Evolutionary conservation across 2,797 vertebrate species (phyloP), one percentile per base, ranked within the genome.

Genomic region (Acrocephalus scirpaceus): DNA sequence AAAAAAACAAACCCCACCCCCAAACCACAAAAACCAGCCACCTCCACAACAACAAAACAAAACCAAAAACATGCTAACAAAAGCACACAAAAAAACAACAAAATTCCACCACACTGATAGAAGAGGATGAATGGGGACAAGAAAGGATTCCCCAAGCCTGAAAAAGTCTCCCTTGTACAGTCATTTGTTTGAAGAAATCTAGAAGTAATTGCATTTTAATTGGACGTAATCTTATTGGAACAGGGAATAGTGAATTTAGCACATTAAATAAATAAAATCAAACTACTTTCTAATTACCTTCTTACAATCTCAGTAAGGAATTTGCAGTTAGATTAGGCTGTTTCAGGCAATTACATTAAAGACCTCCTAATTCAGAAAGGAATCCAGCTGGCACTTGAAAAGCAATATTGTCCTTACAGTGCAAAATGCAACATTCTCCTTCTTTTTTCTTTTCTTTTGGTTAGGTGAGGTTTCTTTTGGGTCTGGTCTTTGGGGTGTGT

Each of bases 231-330:
- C 83, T 84, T 94, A 64, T 30, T 84, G 47, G 58, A 88, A 81
- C 18, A 65, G 58, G 66, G n/a, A 92, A 78, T 66, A 90, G 36
- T 7, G 1, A 91, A 81, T 84, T 19, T 60, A 86, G 32, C 8
- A 75, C 76, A 89, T 82, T 87, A 95, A 94, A 94, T 92, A 77
- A 85, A 90, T 92, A 94, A 78, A 95, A 79, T 73, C 36, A 70
- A 92, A 72, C n/a, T 70, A 21, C 64, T 75, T 94, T 93, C 66
- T 88, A 93, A 95, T 90, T 92, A 72, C 76, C 56, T 75, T 84
- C 62, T 86, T 67, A 70, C n/a, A 86, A 27, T 70, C 45, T 84
- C 83, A 95, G 51, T 70, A 51, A 83, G 50, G 66, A 95, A 51
- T 73, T 90, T 36, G 48, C 66, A 66, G 73, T 84, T 80, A 86